Evolutionary conservation across 2,113 vertebrate genomes (phyloP), one percentile per base, ranked within the genome.

Genomic region (Rhipidura dahli): DNA sequence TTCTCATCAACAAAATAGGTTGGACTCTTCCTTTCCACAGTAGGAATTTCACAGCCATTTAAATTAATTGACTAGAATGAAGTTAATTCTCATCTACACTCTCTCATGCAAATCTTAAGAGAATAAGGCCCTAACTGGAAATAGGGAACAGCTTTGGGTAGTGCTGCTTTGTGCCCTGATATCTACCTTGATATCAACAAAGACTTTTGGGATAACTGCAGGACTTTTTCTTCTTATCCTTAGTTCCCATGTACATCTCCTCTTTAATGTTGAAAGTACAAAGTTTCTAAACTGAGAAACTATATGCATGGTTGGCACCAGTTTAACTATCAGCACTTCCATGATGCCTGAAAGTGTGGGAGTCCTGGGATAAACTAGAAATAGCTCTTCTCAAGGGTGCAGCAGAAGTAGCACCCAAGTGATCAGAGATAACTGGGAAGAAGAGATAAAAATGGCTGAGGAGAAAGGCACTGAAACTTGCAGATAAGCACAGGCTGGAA

Each of bases 191-290:
- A 7, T 21, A 42, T 50, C 26, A 71, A 57, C 10, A 73, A 47
- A 78, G 33, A 45, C 5, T n/a, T 61, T 65, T 37, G 23, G 19
- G 13, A 27, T 69, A 47, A 49, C 33, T 37, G 19, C 28, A 53
- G 22, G 31, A 65, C 6, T 51, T 53, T 53, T n/a, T n/a, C 45
- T 76, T 24, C 18, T 60, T 71, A 59, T 64, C 14, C 21, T 39
- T 69, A 49, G 6, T 31, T 84, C 7, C 15, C 9, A 65, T 57
- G 8, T 10, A 31, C 3, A 0, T 1, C 1, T 13, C 4, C 9
- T 69, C 83, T 49, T n/a, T 17, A 42, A 26, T 33, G 5, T 2
- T 71, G 39, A 12, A 85, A 54, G 81, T n/a, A 23, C 0, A 3
- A 42, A 73, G 15, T 20, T 15, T 33, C 39, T 78, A 59, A 91